Base-by-base conservation (phyloP, 2,797 vertebrate genomes). In the Perdix hodgsoniae region DNA sequence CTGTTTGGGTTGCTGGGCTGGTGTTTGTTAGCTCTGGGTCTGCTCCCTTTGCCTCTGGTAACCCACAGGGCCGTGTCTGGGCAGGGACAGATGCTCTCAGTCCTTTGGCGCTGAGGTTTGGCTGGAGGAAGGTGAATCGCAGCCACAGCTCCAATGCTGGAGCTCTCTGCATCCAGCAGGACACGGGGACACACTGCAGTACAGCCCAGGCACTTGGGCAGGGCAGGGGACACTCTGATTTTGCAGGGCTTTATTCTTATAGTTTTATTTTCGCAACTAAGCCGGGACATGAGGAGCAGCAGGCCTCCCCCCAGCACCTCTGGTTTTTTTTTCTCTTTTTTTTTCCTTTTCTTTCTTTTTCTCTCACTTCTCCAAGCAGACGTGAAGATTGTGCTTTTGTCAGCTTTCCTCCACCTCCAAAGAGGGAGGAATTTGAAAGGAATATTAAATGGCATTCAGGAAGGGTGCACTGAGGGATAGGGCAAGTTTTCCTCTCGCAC, bases 301-400 rank as follows among this genome's bases (percentile, higher is more conserved):
- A 54, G 22, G 9, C 63, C 23, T 81, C 70, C 95, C 72, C 64
- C 57, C 86, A 77, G 61, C 86, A 72, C 42, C 31, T 31, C 75
- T 44, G 72, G 7, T 40, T 45, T 42, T 83, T 42, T 83, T 56
- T 40, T 39, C 27, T 75, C 7, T 40, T 45, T 42, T 83, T 42
- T 83, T 56, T 40, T 39, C 27, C 19, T 37, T 31, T 13, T 54
- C 37, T 79, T 56, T 56, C 4, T 10, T 10, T 19, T 40, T 45
- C 37, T 83, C n/a, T 39, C 31, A 21, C 31, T 33, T 17, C 29
- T 31, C 44, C 2, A 8, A 95, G 83, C 57, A 66, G 74, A 89
- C 63, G 85, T 85, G 67, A 94, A 91, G 74, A 90, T 56, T 4
- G 0, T 59, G 75, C 90, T 94, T 97, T 97, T 96, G 96, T 96